Base-by-base conservation (phyloP, 2,797 vertebrate genomes). In the Fistularia commersonii region DNA sequence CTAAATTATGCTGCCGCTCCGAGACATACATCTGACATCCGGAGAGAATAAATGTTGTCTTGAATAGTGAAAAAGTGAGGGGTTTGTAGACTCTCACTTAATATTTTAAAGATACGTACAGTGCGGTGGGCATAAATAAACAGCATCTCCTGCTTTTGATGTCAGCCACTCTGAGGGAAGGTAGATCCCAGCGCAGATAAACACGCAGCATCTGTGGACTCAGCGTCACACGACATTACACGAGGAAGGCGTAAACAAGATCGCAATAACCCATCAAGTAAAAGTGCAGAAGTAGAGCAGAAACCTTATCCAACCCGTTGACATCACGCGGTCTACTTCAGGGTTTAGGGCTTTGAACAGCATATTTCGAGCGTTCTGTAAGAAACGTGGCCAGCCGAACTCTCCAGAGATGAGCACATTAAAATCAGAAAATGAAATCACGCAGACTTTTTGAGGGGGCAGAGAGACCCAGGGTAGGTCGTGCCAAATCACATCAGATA, bases 1-100 rank as follows among this genome's bases (percentile, higher is more conserved):
- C 74, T 80, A 77, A 81, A 80, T 79, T 58, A 73, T 62, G 2
- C 53, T 7, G n/a, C 37, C 42, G 41, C 52, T 57, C 56, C 42
- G 34, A 44, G 15, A 78, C 61, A 32, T 64, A 67, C 69, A 71
- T 78, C 66, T 72, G 55, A 76, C 13, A 6, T 56, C 45, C 57
- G 45, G 62, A 68, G 42, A 68, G 37, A 57, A 57, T 55, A 68
- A 49, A 64, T 48, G 3, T 48, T 64, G 36, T 66, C 64, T 57
- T 64, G 66, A 67, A 61, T 32, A 11, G 38, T 39, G 23, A 8
- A 65, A 32, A 64, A n/a, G 14, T 13, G 8, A 11, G 13, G 7
- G 13, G 33, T 51, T 40, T 35, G 3, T 15, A 1, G 6, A 34
- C 33, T 50, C 9, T 15, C 12, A 8, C 46, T 54, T 31, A 2